Evolutionary conservation across 2,797 vertebrate species (phyloP), one percentile per base, ranked within the genome.

Genomic region (Allobates femoralis): DNA sequence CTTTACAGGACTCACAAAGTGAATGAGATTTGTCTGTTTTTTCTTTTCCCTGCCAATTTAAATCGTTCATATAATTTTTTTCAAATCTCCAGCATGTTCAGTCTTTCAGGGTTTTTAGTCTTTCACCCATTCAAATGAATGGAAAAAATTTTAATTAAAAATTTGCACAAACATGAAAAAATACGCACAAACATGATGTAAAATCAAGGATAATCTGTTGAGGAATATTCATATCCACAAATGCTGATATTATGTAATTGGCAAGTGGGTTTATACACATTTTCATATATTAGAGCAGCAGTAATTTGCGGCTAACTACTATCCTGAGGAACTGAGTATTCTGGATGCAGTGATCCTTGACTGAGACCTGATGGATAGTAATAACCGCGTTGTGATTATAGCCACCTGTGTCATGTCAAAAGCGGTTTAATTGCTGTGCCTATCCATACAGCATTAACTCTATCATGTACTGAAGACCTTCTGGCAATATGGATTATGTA

Each of bases 341-440:
- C 76, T 51, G 69, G 21, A 69, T 84, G 67, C 77, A 87, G 86
- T 84, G 86, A 87, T 87, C 86, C 86, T 10, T 87, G 86, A 87
- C 86, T 41, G 62, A 58, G 67, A 81, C 74, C 73, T 77, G 87
- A 53, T 58, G 84, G 87, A 85, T 88, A 69, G 78, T 81, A 85
- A 88, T 85, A 77, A 81, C 69, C 69, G 60, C 76, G 77, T 71
- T 81, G 83, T 84, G 83, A 88, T 88, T 81, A 81, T 74, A 67
- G 82, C 86, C 86, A 87, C 86, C 86, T 87, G 86, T 87, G 81
- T 55, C 66, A 79, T 87, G 86, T 87, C 81, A 87, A 50, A 84
- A 67, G 28, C 30, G 14, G 37, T 79, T 79, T 84, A 84, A 87
- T 84, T 84, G 81, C 86, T 6, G 10, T 30, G 58, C 82, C 55